Conservation (phyloP, 2,113 vertebrate genomes). For the Naja naja region DNA sequence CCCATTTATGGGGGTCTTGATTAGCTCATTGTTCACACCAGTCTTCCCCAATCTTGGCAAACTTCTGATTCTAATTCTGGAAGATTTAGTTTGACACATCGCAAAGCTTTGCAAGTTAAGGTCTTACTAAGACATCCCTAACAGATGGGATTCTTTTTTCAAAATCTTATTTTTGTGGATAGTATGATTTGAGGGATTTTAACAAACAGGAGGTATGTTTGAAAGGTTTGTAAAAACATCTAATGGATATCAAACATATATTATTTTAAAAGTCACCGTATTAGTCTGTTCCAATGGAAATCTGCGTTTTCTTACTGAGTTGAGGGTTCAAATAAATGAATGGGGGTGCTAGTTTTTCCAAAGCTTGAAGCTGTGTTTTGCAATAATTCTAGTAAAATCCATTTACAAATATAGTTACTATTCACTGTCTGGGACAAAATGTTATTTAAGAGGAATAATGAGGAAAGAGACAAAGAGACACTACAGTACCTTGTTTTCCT, state of each 20-base stretch:
- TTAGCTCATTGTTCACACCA: background rate
- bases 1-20: background rate
- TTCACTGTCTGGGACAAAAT: background rate
- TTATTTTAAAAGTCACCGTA: background rate
- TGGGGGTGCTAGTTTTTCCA: background rate
- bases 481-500: background rate
- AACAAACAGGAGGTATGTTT: background rate
- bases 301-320: background rate
- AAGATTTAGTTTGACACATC: background rate
- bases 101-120: background rate
- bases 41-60: background rate
- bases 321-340: background rate
- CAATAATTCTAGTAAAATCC: background rate
- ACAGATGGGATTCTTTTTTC: background rate
- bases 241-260: background rate
- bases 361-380: background rate
- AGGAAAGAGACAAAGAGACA: background rate
- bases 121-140: background rate
- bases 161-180: background rate
- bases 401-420: background rate
- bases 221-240: background rate
- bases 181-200: background rate
- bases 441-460: background rate
- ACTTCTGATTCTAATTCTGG: background rate
- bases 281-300: background rate